Evolutionary conservation across 30 jellyfish, hydroid and myxozoan species (phyloP).

Genomic region (Catostylus mosaicus): DNA sequence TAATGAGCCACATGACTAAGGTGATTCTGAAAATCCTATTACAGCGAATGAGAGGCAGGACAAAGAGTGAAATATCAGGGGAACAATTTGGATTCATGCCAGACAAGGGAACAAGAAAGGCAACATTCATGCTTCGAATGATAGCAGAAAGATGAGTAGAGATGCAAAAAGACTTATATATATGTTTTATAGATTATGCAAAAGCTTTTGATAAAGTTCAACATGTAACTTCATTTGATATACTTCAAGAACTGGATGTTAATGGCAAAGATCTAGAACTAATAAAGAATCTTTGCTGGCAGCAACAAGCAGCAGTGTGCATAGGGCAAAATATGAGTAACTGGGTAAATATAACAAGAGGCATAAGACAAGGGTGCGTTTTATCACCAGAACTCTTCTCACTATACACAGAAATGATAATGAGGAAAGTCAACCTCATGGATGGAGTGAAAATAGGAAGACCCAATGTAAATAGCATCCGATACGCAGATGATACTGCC

Average conservation of each 20-base stretch:
- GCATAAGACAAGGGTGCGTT: constrained; percentile 59
- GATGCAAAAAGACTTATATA: constrained; percentile 28
- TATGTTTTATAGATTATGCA: not conserved
- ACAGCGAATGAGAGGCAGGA: constrained; percentile 63
- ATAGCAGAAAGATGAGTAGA: constrained; percentile 49
- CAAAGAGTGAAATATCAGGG: constrained; percentile 56
- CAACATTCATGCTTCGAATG: not conserved
- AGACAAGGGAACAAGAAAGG: constrained; percentile 59
- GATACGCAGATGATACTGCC: constrained; percentile 60
- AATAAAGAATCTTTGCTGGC: constrained; percentile 56
- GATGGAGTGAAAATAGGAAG: too few relatives aligned
- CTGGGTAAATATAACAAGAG: constrained; percentile 72
- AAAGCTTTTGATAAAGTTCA: constrained; percentile 54
- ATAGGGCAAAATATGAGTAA: constrained; percentile 60
- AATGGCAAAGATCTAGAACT: constrained; percentile 59
- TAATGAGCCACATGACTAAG: constrained; percentile 57
- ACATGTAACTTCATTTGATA: constrained; percentile 50
- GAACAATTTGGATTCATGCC: constrained; percentile 57
- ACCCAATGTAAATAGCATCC: constrained; percentile 14
- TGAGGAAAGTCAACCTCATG: constrained; percentile 49
- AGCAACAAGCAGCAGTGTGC: constrained; percentile 65
- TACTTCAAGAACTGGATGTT: constrained; percentile 53
- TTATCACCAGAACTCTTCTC: constrained; percentile 64
- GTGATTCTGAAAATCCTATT: constrained; percentile 45
- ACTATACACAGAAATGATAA: constrained; percentile 62